Base-by-base conservation (phyloP, 2,888 invertebrate species). In the Azorinus chamasolen region DNA sequence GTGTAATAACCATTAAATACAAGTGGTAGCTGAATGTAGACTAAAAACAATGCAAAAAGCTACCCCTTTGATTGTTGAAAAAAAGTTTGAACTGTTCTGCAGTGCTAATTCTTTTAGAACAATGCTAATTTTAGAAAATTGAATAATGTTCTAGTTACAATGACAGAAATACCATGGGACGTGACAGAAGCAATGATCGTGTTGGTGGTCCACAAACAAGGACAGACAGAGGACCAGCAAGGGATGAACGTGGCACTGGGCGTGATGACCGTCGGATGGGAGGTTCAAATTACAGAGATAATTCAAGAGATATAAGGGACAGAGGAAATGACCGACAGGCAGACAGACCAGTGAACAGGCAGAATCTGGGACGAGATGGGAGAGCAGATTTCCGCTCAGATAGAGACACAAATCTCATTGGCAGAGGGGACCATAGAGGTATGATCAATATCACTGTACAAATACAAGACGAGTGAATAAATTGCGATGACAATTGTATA, bases 351-450 rank as follows among this genome's bases (percentile, higher is more conserved):
- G 62, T 51, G 10, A 69, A 71, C 12, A 27, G 84, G 70, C 72
- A 74, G 68, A 62, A 61, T 59, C 22, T 69, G n/a, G 54, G 53
- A 10, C 32, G 79, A 37, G 74, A 79, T 46, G 45, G 53, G 4
- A 32, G 68, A 25, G 41, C 62, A 20, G 74, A 79, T 46, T 74
- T 74, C 43, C 37, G 79, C 12, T 43, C 63, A 16, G 69, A 77
- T 18, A 63, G 71, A 53, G 71, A 73, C 51, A 68, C 58, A 14
- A 53, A 53, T 27, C 54, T 71, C 4, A 66, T 69, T 14, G 70
- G 66, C 12, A n/a, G 46, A 43, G 32, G 63, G 27, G 72, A 75
- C 18, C 78, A 82, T 37, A 78, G 82, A 71, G 75, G 75, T 77
- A 32, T 3, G 64, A 22, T 45, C 6, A 18, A 45, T 8, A 41